Base-by-base conservation (phyloP, 2,888 invertebrate species). In the Blastobasis lacticolella region DNA sequence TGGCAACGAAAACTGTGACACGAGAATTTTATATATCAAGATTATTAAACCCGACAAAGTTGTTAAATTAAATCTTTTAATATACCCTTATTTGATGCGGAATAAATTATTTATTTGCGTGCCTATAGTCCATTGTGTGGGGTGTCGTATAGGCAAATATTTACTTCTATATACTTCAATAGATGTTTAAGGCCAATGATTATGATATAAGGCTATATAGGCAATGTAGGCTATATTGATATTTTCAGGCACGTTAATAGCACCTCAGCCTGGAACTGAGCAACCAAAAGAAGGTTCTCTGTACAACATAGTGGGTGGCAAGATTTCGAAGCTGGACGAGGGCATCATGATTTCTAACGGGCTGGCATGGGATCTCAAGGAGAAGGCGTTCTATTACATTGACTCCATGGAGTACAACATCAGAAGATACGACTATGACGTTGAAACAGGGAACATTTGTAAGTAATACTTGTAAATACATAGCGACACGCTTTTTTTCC, bases 401-500 rank as follows among this genome's bases (percentile, higher is more conserved):
- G 95, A 95, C 77, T 92, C 94, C 0, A 71, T 89, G 4, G 91
- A 91, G 57, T 71, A 81, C 46, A 90, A 90, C 52, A 90, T 94
- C 37, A 90, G 92, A 60, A 90, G 91, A 60, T 95, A 93, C 66
- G 94, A 95, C 69, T 95, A 92, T 64, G 90, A 95, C 50, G 82
- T 91, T 4, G 86, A 87, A 0, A 91, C 90, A 4, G 94, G 94
- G 37, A 81, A 88, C 23, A 90, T 91, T 47, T 85, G 92, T 92
- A 69, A 89, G 90, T 84, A 49, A 10, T 23, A 23, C 23, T 23
- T 23, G 23, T 23, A 23, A 23, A 23, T 23, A 23, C 3, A 23
- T 23, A 23, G 3, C 23, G 23, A 2, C 23, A 23, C 3, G 23
- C 23, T 2, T 23, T 23, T 23, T n/a, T n/a, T n/a, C n/a, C n/a